Conservation (phyloP, 2,113 vertebrate species). For the Serranochromis macrocephalus region DNA sequence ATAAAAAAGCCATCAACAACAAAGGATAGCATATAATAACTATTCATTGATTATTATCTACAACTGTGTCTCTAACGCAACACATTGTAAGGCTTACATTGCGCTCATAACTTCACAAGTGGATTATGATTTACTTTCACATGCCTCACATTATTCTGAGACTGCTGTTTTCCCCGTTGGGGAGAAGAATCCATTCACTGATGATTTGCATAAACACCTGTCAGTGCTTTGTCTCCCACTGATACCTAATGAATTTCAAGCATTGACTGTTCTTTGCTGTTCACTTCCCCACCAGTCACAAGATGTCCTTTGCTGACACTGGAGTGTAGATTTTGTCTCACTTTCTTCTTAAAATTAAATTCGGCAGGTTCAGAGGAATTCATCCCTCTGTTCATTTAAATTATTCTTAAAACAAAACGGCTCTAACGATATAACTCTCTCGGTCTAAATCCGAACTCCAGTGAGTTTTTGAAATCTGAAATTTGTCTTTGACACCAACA, state of each 20-base stretch:
- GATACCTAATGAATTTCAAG: conserved; percentile 66
- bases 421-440: background rate
- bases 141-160: conserved; percentile 32
- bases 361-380: background rate
- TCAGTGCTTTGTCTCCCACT: conserved; percentile 67
- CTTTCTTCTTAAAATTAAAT: conserved; percentile 1
- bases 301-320: conserved; percentile 4
- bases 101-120: conserved; percentile 35
- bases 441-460: background rate
- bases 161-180: conserved; percentile 60
- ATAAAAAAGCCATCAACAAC: background rate
- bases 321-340: background rate
- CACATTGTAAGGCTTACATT: background rate
- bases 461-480: background rate
- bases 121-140: conserved; percentile 46
- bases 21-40: background rate
- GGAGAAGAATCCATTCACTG: conserved; percentile 54
- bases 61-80: background rate
- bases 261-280: conserved; percentile 39
- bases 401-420: background rate
- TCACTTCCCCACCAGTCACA: conserved; percentile 24
- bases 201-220: conserved; percentile 73
- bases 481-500: background rate
- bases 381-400: background rate
- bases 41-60: conserved; percentile 1